Conservation (phyloP, 2,113 vertebrate species). For the Lasiurus borealis region DNA sequence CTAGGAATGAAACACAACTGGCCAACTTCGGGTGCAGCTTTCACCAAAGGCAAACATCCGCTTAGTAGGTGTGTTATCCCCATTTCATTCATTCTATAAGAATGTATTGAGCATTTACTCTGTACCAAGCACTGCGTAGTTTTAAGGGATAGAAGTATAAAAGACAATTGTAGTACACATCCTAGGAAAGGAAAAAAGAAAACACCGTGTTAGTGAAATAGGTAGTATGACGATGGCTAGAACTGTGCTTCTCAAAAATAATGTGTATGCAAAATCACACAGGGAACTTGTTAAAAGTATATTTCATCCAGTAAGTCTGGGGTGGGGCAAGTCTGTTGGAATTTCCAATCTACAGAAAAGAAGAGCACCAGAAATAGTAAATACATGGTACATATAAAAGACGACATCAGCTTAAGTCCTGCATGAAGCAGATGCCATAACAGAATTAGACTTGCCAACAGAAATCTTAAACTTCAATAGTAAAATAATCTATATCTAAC, state of each 20-base stretch:
- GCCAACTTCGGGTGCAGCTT: not conserved
- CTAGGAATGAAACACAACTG: not conserved
- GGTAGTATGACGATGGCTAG: not conserved
- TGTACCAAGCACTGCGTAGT: not conserved
- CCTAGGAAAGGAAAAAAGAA: not conserved
- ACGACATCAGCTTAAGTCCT: not conserved
- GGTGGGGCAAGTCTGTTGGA: not conserved
- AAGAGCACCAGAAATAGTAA: not conserved
- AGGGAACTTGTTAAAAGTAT: not conserved
- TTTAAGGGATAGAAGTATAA: not conserved
- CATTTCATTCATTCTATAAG: not conserved
- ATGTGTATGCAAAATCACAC: not conserved
- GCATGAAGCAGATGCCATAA: not conserved
- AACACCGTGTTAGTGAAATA: not conserved
- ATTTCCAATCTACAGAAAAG: not conserved
- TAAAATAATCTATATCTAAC: too few relatives aligned
- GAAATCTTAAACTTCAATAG: not conserved
- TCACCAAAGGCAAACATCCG: not conserved
- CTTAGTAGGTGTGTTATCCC: not conserved
- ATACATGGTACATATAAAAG: not conserved
- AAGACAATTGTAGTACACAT: not conserved
- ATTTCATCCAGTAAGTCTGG: not conserved
- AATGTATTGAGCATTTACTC: not conserved
- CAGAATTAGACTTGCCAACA: not conserved
- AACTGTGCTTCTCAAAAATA: slow-evolving; percentile 10